These are phyloP conservation scores for Disparrhopalites patrizii DNA, from an alignment of 2,888 invertebrate genomes.

Conservation along the genomic window DNA sequence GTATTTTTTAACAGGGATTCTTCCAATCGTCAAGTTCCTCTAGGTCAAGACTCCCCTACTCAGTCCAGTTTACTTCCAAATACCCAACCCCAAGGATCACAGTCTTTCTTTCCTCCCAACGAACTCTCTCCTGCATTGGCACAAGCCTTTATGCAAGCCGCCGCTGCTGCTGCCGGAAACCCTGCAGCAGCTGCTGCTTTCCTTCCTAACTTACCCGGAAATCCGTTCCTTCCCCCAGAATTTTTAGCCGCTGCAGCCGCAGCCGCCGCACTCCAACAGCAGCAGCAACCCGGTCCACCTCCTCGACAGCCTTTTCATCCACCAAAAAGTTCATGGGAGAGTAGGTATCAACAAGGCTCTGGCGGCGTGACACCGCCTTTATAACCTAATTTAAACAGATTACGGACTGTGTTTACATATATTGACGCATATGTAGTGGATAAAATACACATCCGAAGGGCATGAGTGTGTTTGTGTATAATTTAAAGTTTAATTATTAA, in stretches of 20 bases:
- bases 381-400: slow-evolving; percentile 16
- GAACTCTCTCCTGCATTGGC: slow-evolving; percentile 31
- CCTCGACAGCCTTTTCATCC: slow-evolving; percentile 27
- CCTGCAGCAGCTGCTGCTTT: slow-evolving; percentile 15
- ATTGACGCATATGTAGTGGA: neutral
- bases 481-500: neutral
- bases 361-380: slow-evolving; percentile 40
- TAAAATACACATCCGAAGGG: neutral
- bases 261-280: slow-evolving; percentile 21
- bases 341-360: slow-evolving; percentile 36
- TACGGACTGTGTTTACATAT: too few species aligned
- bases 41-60: slow-evolving; percentile 26
- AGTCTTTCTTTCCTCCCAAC: slow-evolving; percentile 7
- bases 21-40: slow-evolving; percentile 21
- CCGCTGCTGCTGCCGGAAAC: slow-evolving; percentile 27
- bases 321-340: slow-evolving; percentile 40
- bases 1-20: too few species aligned
- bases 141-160: slow-evolving; percentile 38
- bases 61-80: slow-evolving; percentile 25
- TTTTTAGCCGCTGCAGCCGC: slow-evolving; percentile 10
- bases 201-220: slow-evolving; percentile 13
- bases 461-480: neutral
- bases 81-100: slow-evolving; percentile 26
- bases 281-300: slow-evolving; percentile 21
- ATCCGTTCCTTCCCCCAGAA: slow-evolving; percentile 16